Percentiles rank a stretch among this genome's conserved stretches.
phyloP scores from a whole-genome alignment of 2,113 vertebrate genomes.

The Cyanocitta stelleri region DNA sequence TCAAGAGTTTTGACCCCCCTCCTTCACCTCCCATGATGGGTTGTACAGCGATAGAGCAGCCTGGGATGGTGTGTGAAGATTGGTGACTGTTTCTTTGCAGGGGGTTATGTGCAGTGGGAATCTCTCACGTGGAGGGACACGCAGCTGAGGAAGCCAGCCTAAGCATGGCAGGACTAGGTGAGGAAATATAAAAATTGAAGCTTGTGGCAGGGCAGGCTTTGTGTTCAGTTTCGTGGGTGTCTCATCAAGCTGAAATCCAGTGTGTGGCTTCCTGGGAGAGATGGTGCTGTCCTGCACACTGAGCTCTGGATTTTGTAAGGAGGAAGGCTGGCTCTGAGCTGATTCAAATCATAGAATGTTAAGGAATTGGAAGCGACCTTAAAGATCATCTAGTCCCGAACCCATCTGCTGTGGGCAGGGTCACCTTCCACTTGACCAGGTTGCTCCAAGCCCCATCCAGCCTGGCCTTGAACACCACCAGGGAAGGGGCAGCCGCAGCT shows the following conservation, averaged over 20 bases:
- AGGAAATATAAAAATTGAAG: not conserved
- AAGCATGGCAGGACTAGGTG: not conserved
- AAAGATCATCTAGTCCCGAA: not conserved
- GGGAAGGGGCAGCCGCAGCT: not conserved
- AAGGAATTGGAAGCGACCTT: not conserved
- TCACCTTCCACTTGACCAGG: accelerated
- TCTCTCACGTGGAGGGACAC: not conserved
- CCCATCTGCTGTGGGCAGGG: not conserved
- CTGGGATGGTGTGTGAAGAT: not conserved
- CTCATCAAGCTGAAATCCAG: not conserved
- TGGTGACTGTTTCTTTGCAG: not conserved
- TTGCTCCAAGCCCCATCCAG: not conserved
- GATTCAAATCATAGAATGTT: not conserved
- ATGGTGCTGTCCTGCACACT: not conserved
- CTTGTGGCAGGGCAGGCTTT: not conserved
- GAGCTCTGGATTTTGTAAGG: not conserved
- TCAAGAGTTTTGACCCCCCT: not conserved
- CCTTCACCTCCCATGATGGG: not conserved
- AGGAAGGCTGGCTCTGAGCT: not conserved
- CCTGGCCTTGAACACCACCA: not conserved
- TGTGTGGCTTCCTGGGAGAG: not conserved
- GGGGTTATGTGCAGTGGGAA: not conserved
- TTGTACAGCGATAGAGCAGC: not conserved
- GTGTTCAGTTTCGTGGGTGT: not conserved
- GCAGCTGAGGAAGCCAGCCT: not conserved